Evolutionary conservation across 1,140 invertebrate genomes (phyloP), one percentile per base, ranked within the genome.

Genomic region (Heterodera carotae): DNA sequence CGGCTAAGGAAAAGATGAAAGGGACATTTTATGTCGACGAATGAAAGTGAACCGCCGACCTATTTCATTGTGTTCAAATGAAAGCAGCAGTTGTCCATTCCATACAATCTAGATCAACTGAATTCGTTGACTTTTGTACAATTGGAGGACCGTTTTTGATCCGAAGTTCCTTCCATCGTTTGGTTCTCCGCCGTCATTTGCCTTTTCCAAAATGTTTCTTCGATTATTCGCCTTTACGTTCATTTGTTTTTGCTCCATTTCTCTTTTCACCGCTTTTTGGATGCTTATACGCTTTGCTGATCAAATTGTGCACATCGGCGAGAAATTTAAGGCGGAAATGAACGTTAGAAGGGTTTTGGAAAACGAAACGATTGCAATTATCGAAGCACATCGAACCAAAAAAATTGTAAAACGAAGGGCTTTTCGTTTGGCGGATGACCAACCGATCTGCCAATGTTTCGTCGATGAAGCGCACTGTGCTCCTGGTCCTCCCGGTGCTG

Each of bases 251-350:
- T 66, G 27, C 62, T 1, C 29, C 4, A 29, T 66, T 66, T 12
- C 33, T 27, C 29, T 29, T 27, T 29, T 66, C 22, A 27, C 27
- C 33, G 62, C 62, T 66, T 29, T 66, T 34, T 31, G 62, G 27
- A 29, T 29, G 33, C 25, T 66, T 34, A 27, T 66, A 6, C 29
- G 62, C 12, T 1, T 25, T 29, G 27, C 33, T 22, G 62, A 66
- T 5, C 29, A 29, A 74, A 64, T 39, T 34, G 27, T 10, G 27
- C 25, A 34, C 8, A 74, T 74, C 27, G 12, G 59, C 64, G 7
- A 56, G n/a, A 25, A 74, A 22, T 62, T 74, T 4, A 27, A 74
- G 15, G 29, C 59, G 36, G 72, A 74, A 62, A 74, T 64, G 56
- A 34, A 34, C 12, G 36, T 59, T 7, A 66, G 72, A 56, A 31